Conservation (phyloP, 2,888 invertebrate species). For the Dicycla oo region DNA sequence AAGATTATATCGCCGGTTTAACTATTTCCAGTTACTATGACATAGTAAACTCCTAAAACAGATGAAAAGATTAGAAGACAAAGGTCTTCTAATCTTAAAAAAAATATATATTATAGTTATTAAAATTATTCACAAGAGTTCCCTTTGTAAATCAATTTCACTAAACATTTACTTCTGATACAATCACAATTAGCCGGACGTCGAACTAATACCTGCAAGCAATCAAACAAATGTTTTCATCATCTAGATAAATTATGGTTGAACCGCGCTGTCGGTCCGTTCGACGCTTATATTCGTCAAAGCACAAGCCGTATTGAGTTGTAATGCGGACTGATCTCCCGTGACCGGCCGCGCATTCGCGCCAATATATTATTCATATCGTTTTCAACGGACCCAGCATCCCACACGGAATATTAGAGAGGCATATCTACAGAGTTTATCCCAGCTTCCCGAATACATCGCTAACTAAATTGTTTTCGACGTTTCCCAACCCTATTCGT, state of each 20-base stretch:
- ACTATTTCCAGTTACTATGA: neutral
- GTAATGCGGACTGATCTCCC: constrained; percentile 77
- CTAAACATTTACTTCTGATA: neutral
- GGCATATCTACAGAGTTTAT: constrained; percentile 80
- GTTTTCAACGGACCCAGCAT: constrained; percentile 84
- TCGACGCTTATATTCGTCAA: constrained; percentile 76
- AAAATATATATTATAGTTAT: too few relatives aligned
- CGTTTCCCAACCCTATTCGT: constrained; percentile 63
- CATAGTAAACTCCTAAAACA: neutral
- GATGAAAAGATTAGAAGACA: neutral
- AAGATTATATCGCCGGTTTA: too few relatives aligned
- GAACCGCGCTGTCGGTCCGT: constrained; percentile 62
- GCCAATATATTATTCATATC: constrained; percentile 86
- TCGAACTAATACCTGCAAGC: neutral
- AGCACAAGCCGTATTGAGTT: constrained; percentile 53
- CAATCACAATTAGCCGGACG: neutral
- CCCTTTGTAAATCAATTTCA: neutral
- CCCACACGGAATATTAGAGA: constrained; percentile 89
- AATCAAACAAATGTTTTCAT: constrained; percentile 34
- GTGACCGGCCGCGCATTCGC: constrained; percentile 75
- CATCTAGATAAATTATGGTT: constrained; percentile 50
- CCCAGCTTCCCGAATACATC: constrained; percentile 83
- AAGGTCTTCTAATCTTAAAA: too few relatives aligned
- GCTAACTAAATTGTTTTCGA: constrained; percentile 87
- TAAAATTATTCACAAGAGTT: too few relatives aligned